Evolutionary conservation across 1,140 invertebrate species (phyloP).

Genomic region (Pseudomyrmex gracilis): DNA sequence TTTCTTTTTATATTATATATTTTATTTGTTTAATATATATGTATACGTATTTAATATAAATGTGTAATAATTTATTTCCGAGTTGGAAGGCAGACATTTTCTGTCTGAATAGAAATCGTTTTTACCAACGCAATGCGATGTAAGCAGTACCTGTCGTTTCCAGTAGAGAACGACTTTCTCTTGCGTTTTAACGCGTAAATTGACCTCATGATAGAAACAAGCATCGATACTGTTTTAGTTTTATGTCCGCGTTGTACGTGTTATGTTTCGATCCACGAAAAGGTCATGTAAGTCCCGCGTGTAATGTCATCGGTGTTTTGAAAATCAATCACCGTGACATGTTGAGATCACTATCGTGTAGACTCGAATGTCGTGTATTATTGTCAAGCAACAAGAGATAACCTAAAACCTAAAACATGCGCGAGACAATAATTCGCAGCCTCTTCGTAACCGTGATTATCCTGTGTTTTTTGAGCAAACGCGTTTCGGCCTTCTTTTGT

Average conservation of each 20-base stretch:
- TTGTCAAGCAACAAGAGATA: slow-evolving; percentile 32
- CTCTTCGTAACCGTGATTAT: slow-evolving; percentile 55
- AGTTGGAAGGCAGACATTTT: neutral
- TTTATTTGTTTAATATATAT: neutral
- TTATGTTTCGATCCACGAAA: neutral
- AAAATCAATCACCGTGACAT: slow-evolving; percentile 20
- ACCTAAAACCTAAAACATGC: slow-evolving; percentile 70
- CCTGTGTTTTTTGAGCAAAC: slow-evolving; percentile 50
- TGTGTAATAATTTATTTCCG: neutral
- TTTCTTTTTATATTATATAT: neutral
- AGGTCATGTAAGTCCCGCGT: neutral
- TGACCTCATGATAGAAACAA: neutral
- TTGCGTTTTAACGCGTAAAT: slow-evolving; percentile 7
- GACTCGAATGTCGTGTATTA: neutral
- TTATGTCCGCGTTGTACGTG: neutral
- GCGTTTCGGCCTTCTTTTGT: slow-evolving; percentile 63
- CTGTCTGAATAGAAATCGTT: neutral
- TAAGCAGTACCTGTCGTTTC: slow-evolving; percentile 12
- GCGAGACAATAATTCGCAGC: slow-evolving; percentile 8
- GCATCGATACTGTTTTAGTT: neutral
- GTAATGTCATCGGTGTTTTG: neutral
- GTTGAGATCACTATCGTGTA: slow-evolving; percentile 1
- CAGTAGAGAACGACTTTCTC: slow-evolving; percentile 33
- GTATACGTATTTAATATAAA: neutral
- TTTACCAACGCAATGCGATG: slow-evolving; percentile 20